phyloP scores from a whole-genome alignment of 2,113 vertebrate genomes.

The Antechinus flavipes region DNA sequence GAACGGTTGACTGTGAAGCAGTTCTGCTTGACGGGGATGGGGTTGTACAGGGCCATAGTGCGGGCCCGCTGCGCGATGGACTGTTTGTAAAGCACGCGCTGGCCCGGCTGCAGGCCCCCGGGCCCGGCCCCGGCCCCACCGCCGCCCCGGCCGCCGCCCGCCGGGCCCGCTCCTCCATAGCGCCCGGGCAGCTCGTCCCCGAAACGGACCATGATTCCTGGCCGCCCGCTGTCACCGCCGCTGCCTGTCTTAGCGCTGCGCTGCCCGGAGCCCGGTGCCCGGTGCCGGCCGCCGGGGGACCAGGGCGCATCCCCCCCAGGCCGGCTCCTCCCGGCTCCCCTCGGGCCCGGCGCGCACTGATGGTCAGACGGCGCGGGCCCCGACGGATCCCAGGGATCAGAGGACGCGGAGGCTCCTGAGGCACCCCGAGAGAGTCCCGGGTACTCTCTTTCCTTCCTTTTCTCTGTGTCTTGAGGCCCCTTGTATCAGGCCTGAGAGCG shows the following conservation, averaged over 20 bases:
- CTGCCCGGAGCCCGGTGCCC: constrained; percentile 68
- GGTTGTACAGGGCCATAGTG: constrained; percentile 99
- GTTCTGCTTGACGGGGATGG: constrained; percentile 98
- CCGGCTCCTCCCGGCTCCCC: background rate
- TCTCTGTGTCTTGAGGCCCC: background rate
- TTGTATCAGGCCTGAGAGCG: background rate
- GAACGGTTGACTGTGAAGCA: constrained; percentile 98
- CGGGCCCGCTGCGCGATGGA: constrained; percentile 96
- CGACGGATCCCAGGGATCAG: background rate
- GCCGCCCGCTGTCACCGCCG: constrained; percentile 57
- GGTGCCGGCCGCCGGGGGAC: constrained; percentile 33
- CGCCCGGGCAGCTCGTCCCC: constrained; percentile 94
- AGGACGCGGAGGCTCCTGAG: background rate
- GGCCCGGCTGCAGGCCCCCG: constrained; percentile 90
- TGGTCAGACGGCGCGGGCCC: background rate
- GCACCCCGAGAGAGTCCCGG: background rate
- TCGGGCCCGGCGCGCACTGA: background rate
- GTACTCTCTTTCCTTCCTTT: background rate
- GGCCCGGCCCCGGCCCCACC: constrained; percentile 87
- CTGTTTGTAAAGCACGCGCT: constrained; percentile 93
- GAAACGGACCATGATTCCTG: constrained; percentile 93
- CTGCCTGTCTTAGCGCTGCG: background rate
- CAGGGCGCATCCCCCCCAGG: background rate
- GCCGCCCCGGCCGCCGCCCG: constrained; percentile 87
- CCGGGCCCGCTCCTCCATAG: constrained; percentile 88